Evolutionary conservation across 1,140 invertebrate genomes (phyloP), one percentile per base, ranked within the genome.

Genomic region (Trichonephila clavipes): DNA sequence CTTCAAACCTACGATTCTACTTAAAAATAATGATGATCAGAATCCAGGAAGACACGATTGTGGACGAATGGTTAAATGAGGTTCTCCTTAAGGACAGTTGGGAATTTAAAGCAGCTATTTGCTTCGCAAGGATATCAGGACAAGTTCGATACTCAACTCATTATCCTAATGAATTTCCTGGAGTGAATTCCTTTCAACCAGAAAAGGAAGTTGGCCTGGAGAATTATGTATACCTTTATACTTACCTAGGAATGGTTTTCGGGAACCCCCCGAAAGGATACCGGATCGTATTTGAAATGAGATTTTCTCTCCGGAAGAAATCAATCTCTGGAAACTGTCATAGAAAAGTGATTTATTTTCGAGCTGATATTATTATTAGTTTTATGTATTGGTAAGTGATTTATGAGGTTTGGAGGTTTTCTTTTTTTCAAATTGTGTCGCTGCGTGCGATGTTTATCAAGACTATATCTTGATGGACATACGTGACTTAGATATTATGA

Each of bases 101-200:
- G 69, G n/a, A 72, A 72, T 72, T 72, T 72, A 72, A 72, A 72
- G 69, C n/a, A 72, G 1, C 69, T 24, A 72, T 72, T 72, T 72
- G 69, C 69, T 72, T 28, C 69, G 24, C 10, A 72, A 72, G 69
- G 69, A 72, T 72, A 72, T 34, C 69, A 72, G 69, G 69, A 72
- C 69, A 72, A 72, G 69, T 72, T n/a, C 69, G 69, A 72, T 72
- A 24, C 69, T 72, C 69, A 72, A 72, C 69, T 72, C 69, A 72
- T 72, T 72, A 72, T 72, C n/a, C 24, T 72, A 72, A 72, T 72
- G 28, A 77, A 34, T 34, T 34, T 34, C 69, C 69, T 24, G 64
- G 24, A 12, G 21, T 21, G 6, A 4, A 24, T 69, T 69, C n/a
- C 64, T 69, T 69, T n/a, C 21, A 69, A 21, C n/a, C 64, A 24